Conservation (phyloP, 2,113 vertebrate species). For the Rhinichthys klamathensis region DNA sequence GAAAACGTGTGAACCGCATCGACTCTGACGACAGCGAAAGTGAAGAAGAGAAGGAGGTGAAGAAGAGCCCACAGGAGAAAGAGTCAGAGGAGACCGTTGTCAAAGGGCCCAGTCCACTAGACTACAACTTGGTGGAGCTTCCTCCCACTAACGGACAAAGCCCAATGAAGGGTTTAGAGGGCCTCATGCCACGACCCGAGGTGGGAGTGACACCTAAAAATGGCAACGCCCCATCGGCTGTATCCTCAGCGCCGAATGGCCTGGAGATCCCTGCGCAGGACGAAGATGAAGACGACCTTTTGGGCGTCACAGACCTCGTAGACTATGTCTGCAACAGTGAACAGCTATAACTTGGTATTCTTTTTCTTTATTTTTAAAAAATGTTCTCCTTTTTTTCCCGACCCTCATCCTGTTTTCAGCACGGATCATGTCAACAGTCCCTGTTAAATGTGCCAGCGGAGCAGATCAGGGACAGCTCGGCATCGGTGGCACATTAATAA, state of each 20-base stretch:
- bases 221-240: constrained; percentile 68
- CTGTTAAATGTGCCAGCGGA: neutral
- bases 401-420: neutral
- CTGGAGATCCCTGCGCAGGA: constrained; percentile 83
- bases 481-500: constrained; percentile 10
- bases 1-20: constrained; percentile 90
- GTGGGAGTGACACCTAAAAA: constrained; percentile 77
- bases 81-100: constrained; percentile 81
- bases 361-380: constrained; percentile 61
- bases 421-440: constrained; percentile 3
- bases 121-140: constrained; percentile 83
- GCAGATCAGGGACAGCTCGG: neutral
- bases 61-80: constrained; percentile 77
- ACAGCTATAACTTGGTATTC: constrained; percentile 85
- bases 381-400: constrained; percentile 53
- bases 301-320: constrained; percentile 98
- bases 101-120: constrained; percentile 84
- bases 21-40: constrained; percentile 80
- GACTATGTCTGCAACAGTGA: constrained; percentile 99
- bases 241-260: constrained; percentile 83
- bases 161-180: constrained; percentile 84
- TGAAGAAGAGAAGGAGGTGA: constrained; percentile 65
- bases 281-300: constrained; percentile 96
- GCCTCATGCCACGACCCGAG: constrained; percentile 77
- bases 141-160: constrained; percentile 91